These are phyloP conservation scores for Spodoptera picta DNA, from an alignment of 2,888 invertebrate species.

Conservation along the genomic window DNA sequence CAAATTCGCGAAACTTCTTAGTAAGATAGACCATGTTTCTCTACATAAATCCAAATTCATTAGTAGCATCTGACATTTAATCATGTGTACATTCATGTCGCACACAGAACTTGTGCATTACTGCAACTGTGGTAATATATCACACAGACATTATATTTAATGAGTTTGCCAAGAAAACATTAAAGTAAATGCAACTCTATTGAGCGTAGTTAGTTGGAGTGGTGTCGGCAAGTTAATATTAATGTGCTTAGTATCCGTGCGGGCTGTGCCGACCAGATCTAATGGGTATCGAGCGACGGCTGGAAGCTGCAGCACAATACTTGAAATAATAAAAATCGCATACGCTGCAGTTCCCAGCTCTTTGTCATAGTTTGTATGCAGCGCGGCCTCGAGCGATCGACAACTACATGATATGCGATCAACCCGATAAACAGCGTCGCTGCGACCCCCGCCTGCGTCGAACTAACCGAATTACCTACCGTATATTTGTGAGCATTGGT, in stretches of 20 bases:
- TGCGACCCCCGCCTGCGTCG: neutral
- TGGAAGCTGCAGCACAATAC: conserved; percentile 3
- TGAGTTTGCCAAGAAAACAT: conserved; percentile 45
- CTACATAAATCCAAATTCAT: conserved; percentile 43
- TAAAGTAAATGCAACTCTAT: conserved; percentile 46
- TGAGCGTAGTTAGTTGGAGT: conserved; percentile 40
- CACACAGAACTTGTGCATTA: conserved; percentile 41
- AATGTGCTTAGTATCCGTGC: conserved; percentile 49
- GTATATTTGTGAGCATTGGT: neutral
- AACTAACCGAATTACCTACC: conserved; percentile 10
- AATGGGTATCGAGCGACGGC: conserved; percentile 26
- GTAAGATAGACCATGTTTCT: conserved; percentile 6
- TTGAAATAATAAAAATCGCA: conserved; percentile 40
- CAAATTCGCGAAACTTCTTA: conserved; percentile 11
- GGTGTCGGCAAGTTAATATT: conserved; percentile 57
- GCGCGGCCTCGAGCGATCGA: conserved; percentile 16
- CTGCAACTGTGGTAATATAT: conserved; percentile 21
- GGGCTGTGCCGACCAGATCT: conserved; percentile 18
- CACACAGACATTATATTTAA: conserved; percentile 38
- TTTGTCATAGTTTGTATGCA: conserved; percentile 34
- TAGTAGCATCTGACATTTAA: conserved; percentile 37
- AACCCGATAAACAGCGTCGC: conserved; percentile 21
- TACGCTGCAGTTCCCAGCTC: conserved; percentile 9
- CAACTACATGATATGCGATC: conserved; percentile 25
- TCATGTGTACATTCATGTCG: conserved; percentile 23